These are phyloP conservation scores for Drosophila mojavensis DNA, from an alignment of 1,140 invertebrate genomes.

Conservation along the genomic window DNA sequence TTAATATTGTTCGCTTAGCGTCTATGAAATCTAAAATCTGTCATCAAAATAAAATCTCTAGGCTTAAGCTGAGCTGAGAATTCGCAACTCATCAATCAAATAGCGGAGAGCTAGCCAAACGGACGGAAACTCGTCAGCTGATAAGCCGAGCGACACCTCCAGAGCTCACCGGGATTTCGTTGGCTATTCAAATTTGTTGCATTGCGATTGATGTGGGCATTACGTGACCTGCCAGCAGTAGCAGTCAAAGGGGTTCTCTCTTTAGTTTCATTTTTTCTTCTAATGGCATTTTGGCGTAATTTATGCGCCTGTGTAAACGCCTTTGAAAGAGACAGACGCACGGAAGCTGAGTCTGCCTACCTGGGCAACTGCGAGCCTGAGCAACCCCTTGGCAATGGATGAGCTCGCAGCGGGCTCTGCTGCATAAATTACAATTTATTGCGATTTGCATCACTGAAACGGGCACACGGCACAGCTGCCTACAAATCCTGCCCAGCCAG, in stretches of 20 bases:
- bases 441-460: constrained; percentile 73
- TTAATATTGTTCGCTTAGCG: neutral
- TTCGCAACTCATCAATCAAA: constrained; percentile 70
- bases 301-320: constrained; percentile 83
- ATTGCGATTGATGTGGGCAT: constrained; percentile 75
- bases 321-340: constrained; percentile 39
- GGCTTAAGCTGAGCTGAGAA: constrained; percentile 22
- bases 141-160: constrained; percentile 60
- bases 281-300: constrained; percentile 57
- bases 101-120: constrained; percentile 52
- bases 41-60: constrained; percentile 34
- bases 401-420: constrained; percentile 43
- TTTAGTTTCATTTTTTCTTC: constrained; percentile 32
- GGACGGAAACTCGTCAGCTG: constrained; percentile 70
- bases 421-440: constrained; percentile 83
- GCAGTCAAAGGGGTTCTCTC: neutral
- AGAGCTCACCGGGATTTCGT: constrained; percentile 13
- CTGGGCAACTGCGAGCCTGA: constrained; percentile 8
- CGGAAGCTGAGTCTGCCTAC: constrained; percentile 42
- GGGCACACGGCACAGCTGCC: constrained; percentile 48
- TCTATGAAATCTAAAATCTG: constrained; percentile 3
- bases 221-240: constrained; percentile 71
- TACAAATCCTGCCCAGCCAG: constrained; percentile 43
- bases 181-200: constrained; percentile 38
- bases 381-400: constrained; percentile 40